Percentiles rank a stretch among this genome's conserved stretches.
phyloP scores from a whole-genome alignment of 2,113 vertebrate species.

The Diphyllodes magnificus region DNA sequence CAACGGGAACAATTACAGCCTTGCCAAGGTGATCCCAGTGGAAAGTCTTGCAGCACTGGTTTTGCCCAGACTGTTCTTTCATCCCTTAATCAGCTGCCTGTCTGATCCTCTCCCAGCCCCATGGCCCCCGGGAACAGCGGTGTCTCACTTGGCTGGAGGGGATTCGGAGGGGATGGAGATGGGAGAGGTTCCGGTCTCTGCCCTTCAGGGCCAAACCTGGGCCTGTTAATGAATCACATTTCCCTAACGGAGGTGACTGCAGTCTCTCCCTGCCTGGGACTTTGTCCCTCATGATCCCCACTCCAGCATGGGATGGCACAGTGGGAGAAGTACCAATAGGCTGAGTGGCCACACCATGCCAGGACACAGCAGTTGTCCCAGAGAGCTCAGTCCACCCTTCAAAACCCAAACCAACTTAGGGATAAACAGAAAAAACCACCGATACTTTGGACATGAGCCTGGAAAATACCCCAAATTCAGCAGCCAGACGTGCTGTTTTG shows the following conservation, averaged over 20 bases:
- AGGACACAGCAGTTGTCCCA: not conserved
- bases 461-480: not conserved
- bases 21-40: not conserved
- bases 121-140: accelerated
- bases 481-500: not conserved
- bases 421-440: accelerated
- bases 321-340: not conserved
- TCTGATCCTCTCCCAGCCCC: not conserved
- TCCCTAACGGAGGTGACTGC: not conserved
- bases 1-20: not conserved
- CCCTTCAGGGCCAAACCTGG: not conserved
- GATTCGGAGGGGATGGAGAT: not conserved
- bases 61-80: not conserved
- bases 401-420: not conserved
- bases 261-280: not conserved
- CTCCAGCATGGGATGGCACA: accelerated
- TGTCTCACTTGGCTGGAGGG: not conserved
- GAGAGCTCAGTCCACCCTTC: not conserved
- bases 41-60: not conserved
- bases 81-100: not conserved
- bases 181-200: not conserved
- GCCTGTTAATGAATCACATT: not conserved
- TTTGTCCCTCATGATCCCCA: accelerated
- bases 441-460: not conserved
- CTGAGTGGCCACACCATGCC: accelerated